Evolutionary conservation across 1,140 invertebrate species (phyloP).

Genomic region (Drosophila repleta): DNA sequence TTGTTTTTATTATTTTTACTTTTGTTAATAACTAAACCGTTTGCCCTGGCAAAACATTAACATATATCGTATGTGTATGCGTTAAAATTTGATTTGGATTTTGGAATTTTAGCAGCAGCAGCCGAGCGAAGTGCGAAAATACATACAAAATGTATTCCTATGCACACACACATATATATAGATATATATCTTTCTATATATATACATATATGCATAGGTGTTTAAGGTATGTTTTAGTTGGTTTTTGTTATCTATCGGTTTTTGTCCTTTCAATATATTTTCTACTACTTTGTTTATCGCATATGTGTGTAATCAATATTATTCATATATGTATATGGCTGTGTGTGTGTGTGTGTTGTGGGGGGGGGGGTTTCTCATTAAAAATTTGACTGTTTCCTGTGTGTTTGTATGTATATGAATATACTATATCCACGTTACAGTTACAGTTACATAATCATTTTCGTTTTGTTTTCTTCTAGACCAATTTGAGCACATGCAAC

Average conservation of each 20-base stretch:
- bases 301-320: conserved; percentile 30
- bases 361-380: conserved; percentile 20
- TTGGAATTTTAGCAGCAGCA: conserved; percentile 58
- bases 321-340: too few species aligned
- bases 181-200: conserved; percentile 44
- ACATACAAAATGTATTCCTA: conserved; percentile 27
- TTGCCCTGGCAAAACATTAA: conserved; percentile 43
- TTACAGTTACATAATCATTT: conserved; percentile 73
- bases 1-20: conserved; percentile 15
- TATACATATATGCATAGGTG: conserved; percentile 37
- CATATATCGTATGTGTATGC: conserved; percentile 38
- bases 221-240: conserved; percentile 33
- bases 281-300: conserved; percentile 23
- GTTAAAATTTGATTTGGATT: conserved; percentile 53
- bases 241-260: conserved; percentile 32
- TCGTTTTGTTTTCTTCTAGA: conserved; percentile 10
- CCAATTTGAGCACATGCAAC: conserved; percentile 45
- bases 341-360: conserved; percentile 23
- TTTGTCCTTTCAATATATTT: conserved; percentile 20
- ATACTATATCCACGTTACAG: conserved; percentile 71
- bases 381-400: conserved; percentile 36
- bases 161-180: conserved; percentile 45
- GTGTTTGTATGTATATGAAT: conserved; percentile 56
- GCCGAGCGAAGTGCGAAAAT: conserved; percentile 50
- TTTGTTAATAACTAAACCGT: conserved; percentile 70